phyloP scores from a whole-genome alignment of 2,113 vertebrate genomes.

The Bujurquina vittata region DNA sequence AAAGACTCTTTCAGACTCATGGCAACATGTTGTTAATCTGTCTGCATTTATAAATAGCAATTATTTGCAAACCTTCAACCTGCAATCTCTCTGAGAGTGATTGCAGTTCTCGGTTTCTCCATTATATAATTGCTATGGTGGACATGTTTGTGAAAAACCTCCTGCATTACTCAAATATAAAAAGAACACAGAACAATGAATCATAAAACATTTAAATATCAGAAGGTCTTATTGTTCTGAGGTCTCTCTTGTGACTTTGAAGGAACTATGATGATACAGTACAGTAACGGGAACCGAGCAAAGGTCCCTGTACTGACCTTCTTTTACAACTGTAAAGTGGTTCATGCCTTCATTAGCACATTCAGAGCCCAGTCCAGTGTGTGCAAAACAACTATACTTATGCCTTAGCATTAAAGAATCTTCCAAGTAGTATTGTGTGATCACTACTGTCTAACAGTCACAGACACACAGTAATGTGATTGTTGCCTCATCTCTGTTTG shows the following conservation, averaged over 20 bases:
- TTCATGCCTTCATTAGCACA: neutral
- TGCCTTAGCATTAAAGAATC: neutral
- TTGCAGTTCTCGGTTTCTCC: neutral
- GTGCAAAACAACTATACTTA: neutral
- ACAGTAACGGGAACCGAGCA: neutral
- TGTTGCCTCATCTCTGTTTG: constrained; percentile 1
- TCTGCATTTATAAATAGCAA: too few species aligned
- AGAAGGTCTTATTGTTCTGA: neutral
- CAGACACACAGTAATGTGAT: neutral
- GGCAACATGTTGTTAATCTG: too few species aligned
- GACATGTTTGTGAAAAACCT: neutral
- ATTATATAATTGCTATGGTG: neutral
- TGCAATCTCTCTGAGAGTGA: neutral
- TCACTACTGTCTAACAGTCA: neutral
- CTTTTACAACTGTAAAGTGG: fast-evolving
- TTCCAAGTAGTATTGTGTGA: neutral
- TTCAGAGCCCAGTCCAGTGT: neutral
- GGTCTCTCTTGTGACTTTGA: neutral
- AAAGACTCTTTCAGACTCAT: too few species aligned
- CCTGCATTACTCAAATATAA: neutral
- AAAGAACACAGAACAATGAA: neutral
- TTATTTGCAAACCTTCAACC: too few species aligned
- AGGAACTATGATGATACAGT: neutral
- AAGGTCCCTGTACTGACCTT: neutral
- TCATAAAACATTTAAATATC: neutral